Percentiles rank a stretch among this genome's conserved stretches.
These are phyloP conservation scores for Neogobius melanostomus DNA, from an alignment of 2,113 vertebrate genomes.

Conservation along the genomic window DNA sequence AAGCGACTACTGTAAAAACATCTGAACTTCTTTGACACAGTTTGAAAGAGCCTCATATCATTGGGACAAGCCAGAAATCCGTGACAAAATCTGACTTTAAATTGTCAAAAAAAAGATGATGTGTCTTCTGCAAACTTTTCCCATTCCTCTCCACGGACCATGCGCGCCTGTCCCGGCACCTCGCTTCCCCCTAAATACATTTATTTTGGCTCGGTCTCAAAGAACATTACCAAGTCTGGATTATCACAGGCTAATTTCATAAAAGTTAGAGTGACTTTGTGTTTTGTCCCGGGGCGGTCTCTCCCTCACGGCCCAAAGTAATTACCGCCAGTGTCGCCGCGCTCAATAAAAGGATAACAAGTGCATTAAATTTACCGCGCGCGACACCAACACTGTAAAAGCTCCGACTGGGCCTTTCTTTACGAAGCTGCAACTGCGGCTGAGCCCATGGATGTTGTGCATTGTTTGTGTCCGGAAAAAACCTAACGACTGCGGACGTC, in stretches of 20 bases:
- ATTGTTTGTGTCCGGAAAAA: neutral
- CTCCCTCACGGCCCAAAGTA: constrained; percentile 1
- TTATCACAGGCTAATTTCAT: neutral
- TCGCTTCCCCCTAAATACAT: neutral
- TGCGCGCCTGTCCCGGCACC: neutral
- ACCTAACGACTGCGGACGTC: neutral
- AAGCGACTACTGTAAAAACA: neutral
- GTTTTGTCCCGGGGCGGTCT: neutral
- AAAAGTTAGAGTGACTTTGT: neutral
- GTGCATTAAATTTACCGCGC: neutral
- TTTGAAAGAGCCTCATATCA: too few species aligned
- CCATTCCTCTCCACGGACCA: too few species aligned
- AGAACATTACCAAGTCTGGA: neutral
- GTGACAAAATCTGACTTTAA: neutral
- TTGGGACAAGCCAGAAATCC: neutral
- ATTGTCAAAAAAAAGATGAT: neutral
- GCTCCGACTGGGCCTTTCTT: neutral
- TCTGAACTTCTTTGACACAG: neutral
- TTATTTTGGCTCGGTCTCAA: neutral
- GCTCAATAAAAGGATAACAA: constrained; percentile 8
- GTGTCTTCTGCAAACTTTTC: neutral
- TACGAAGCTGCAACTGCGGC: neutral
- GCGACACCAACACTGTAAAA: constrained; percentile 8
- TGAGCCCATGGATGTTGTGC: neutral
- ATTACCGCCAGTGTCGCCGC: constrained; percentile 1